Evolutionary conservation across 2,888 invertebrate genomes (phyloP).

Genomic region (Hirtodrosophila confusa): DNA sequence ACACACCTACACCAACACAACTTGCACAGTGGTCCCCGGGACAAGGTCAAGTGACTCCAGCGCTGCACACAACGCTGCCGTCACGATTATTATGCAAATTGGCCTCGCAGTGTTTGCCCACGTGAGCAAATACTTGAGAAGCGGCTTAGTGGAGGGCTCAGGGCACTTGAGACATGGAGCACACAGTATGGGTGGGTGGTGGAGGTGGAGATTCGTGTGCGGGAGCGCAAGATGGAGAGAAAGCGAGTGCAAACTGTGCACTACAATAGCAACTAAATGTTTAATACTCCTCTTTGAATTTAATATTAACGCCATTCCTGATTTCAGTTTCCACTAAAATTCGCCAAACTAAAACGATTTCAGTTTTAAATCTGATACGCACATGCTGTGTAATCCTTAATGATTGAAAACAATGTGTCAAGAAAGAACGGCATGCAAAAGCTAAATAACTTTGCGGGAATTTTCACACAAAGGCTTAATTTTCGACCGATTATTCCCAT

Average conservation of each 20-base stretch:
- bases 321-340: neutral
- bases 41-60: slow-evolving; percentile 65
- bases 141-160: slow-evolving; percentile 38
- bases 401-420: no score
- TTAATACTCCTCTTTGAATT: neutral
- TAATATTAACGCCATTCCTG: neutral
- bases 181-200: slow-evolving; percentile 5
- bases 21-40: slow-evolving; percentile 15
- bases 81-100: slow-evolving; percentile 75
- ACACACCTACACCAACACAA: slow-evolving; percentile 1
- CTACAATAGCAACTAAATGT: neutral
- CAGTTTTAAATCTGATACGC: no score
- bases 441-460: no score
- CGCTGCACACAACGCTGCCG: slow-evolving; percentile 36
- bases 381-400: no score
- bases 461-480: no score
- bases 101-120: slow-evolving; percentile 72
- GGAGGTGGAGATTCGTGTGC: neutral
- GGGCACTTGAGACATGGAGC: slow-evolving; percentile 56
- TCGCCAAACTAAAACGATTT: neutral
- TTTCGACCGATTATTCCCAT: no score
- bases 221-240: neutral
- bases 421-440: no score
- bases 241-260: slow-evolving; percentile 11
- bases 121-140: slow-evolving; percentile 67